Evolutionary conservation across 2,113 vertebrate species (phyloP), one percentile per base, ranked within the genome.

Genomic region (Propithecus coquereli): DNA sequence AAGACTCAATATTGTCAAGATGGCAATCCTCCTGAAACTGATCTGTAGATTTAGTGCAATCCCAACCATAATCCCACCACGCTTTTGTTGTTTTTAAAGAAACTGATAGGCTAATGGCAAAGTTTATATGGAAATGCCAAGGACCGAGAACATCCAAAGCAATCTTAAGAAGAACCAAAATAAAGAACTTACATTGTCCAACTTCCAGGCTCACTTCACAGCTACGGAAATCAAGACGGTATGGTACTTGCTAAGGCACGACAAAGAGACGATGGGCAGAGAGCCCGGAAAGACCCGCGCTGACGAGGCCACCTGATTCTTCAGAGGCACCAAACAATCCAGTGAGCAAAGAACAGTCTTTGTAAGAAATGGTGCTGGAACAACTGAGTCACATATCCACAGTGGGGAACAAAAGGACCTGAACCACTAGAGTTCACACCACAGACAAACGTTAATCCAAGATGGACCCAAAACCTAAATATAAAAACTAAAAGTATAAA

Each of bases 351-450:
- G 17, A 43, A 7, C 52, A 61, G n/a, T 30, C 25, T 54, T 23
- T 4, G 23, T 0, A 1, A 73, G 17, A 73, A 9, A 52, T 0
- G 12, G 37, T 5, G 57, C 32, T 37, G 4, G 17, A 10, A 22
- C 73, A 52, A 37, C 20, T 30, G 34, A 43, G 27, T 63, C 23
- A 63, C 4, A n/a, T 5, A 27, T 8, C 43, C 54, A 17, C 1
- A 16, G 0, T 1, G 8, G 8, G 10, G 3, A 30, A 9, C 7
- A 32, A 63, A 11, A 6, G 43, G 27, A 34, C 8, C 66, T 5
- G 5, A 30, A 40, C 27, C 63, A 16, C 13, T 2, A 9, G 17
- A 9, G 17, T 30, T 17, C 65, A 52, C 0, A 17, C 11, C 37
- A 63, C 8, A 61, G 12, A 81, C 63, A 57, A 22, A 30, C 32